Evolutionary conservation across 2,888 invertebrate genomes (phyloP), one percentile per base, ranked within the genome.

Genomic region (Ectemnius continuus): DNA sequence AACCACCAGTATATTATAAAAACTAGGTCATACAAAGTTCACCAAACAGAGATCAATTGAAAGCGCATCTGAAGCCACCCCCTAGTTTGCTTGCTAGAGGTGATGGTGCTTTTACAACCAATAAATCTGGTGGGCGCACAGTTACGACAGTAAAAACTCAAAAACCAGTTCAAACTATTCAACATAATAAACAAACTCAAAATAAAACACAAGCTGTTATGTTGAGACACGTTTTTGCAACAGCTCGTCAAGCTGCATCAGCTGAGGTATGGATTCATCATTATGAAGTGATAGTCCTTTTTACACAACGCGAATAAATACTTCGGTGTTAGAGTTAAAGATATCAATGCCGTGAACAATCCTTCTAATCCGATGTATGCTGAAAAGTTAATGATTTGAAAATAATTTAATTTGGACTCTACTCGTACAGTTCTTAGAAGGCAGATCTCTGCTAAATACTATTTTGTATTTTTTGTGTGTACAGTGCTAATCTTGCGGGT

Each of bases 1-100:
- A 26, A 59, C 62, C 28, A 36, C 52, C 64, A 47, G 62, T 64
- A 69, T 68, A 36, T 36, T 72, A 28, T 28, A 14, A 28, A n/a
- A 36, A 79, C 0, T 92, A 94, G 91, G 93, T 94, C n/a, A 97
- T 98, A 80, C 97, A 97, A 91, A 97, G 97, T 91, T 98, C 97
- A 88, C 97, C 97, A 0, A 97, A 97, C 91, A 93, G 97, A 18
- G 97, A 97, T 88, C 97, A 97, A 85, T 91, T 97, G 61, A 94
- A 96, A 70, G 96, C 96, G 5, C 97, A 97, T 89, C 91, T 97
- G 83, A 95, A 97, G 80, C 97, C 97, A 58, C 97, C 97, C 14
- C 96, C 97, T 2, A 95, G 96, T 73, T 92, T 96, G 75, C 92
- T 96, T 64, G 93, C 93, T 23, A 92, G 89, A 68, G 86, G 86